Conservation (phyloP, 1,140 invertebrate species). For the Apis dorsata region DNA sequence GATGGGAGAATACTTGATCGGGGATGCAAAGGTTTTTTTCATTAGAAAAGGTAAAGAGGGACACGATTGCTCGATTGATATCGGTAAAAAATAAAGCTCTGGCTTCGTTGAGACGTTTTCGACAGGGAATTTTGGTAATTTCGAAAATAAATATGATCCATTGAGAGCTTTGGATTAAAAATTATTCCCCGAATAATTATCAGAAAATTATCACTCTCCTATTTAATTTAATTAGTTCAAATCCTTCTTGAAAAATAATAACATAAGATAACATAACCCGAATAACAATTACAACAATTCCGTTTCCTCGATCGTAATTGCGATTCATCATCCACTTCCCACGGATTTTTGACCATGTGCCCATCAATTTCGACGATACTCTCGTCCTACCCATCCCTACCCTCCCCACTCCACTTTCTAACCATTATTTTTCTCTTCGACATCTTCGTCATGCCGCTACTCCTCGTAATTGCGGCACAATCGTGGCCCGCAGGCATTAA, state of each 20-base stretch:
- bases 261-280: too few species aligned
- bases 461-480: conserved; percentile 60
- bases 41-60: too few species aligned
- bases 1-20: not conserved
- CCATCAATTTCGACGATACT: conserved; percentile 58
- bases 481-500: conserved; percentile 49
- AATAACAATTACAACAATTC: not conserved
- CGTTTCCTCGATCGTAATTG: not conserved
- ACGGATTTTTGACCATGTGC: conserved; percentile 19
- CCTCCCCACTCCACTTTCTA: conserved; percentile 1
- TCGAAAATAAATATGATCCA: not conserved
- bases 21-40: conserved; percentile 1
- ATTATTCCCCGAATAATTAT: too few species aligned
- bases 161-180: not conserved
- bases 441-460: conserved; percentile 51
- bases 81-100: not conserved
- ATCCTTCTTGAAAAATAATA: too few species aligned
- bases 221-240: too few species aligned
- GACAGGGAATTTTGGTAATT: not conserved
- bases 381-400: not conserved
- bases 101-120: not conserved
- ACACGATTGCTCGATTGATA: not conserved
- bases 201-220: too few species aligned
- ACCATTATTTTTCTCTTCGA: conserved; percentile 60
- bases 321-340: not conserved